Evolutionary conservation across 1,140 invertebrate species (phyloP), one percentile per base, ranked within the genome.

Genomic region (Callitettix versicolor): DNA sequence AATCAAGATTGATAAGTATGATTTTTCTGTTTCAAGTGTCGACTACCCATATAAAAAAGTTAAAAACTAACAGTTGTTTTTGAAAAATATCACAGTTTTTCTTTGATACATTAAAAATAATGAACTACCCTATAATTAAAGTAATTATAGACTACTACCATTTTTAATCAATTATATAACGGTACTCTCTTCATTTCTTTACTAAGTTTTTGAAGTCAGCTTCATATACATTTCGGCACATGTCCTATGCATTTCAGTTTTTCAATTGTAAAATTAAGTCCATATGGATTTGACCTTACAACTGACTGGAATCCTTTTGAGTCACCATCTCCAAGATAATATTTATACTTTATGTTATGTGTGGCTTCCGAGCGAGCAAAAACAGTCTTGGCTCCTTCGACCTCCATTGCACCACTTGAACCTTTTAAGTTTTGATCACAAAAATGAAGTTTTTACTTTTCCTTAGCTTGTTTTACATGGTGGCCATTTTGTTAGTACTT

Each of bases 211-310:
- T 6, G 11, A 43, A 18, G 17, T 51, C 15, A 17, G 5, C 60
- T 58, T n/a, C n/a, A n/a, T 52, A 67, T 62, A 11, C 65, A 49
- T 51, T 66, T 65, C 53, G 60, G 57, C 1, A 67, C 58, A 47
- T 62, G 55, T 41, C 53, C 53, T 17, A 63, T 51, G 52, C 61
- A 63, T n/a, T n/a, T n/a, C 46, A 59, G 57, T 53, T 63, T 62
- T 50, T 52, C 57, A 34, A 64, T 49, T 52, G 47, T 12, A 36
- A 61, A 24, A 58, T 65, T 51, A 17, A 20, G 26, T 36, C 56
- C 58, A 60, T 62, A 63, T 9, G 62, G 62, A n/a, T 57, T 41
- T 17, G 48, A 24, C 14, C 12, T 44, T 22, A 20, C 57, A 6
- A 53, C 48, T 38, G 18, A 34, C 34, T 56, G 30, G 30, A 17